Percentiles rank a stretch among this genome's conserved stretches.
Evolutionary conservation across 2,888 invertebrate species (phyloP).

Genomic region (Epinotia demarniana): DNA sequence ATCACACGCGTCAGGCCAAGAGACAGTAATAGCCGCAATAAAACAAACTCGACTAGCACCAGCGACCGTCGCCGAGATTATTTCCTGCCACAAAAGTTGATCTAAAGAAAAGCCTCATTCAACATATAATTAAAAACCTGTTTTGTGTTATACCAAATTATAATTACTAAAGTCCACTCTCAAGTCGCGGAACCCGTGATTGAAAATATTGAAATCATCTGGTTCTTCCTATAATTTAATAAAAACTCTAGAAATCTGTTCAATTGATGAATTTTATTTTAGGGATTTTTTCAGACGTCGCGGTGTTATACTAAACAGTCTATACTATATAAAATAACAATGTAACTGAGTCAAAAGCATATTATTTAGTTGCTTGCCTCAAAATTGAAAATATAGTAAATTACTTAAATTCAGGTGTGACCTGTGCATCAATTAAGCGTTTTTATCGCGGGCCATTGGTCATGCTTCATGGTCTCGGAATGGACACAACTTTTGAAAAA

Average conservation of each 20-base stretch:
- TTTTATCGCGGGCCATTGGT: conserved; percentile 54
- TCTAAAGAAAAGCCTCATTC: conserved; percentile 52
- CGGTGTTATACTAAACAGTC: neutral
- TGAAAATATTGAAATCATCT: neutral
- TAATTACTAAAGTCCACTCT: neutral
- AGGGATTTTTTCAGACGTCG: no score
- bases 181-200: neutral
- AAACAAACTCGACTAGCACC: conserved; percentile 65
- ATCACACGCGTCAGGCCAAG: conserved; percentile 66
- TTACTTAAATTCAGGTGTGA: conserved; percentile 71
- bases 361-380: neutral
- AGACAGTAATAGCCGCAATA: conserved; percentile 76
- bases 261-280: neutral
- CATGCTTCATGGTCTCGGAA: conserved; percentile 71
- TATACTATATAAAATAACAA: neutral
- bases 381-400: neutral
- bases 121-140: neutral
- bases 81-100: conserved; percentile 74
- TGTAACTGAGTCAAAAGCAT: neutral
- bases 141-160: neutral
- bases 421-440: conserved; percentile 68
- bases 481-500: conserved; percentile 32
- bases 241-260: neutral
- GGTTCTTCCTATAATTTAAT: neutral
- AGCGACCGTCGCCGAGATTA: conserved; percentile 51